Evolutionary conservation across 30 jellyfish, hydroid and myxozoan genomes (phyloP).

Genomic region (Turritopsis rubra): DNA sequence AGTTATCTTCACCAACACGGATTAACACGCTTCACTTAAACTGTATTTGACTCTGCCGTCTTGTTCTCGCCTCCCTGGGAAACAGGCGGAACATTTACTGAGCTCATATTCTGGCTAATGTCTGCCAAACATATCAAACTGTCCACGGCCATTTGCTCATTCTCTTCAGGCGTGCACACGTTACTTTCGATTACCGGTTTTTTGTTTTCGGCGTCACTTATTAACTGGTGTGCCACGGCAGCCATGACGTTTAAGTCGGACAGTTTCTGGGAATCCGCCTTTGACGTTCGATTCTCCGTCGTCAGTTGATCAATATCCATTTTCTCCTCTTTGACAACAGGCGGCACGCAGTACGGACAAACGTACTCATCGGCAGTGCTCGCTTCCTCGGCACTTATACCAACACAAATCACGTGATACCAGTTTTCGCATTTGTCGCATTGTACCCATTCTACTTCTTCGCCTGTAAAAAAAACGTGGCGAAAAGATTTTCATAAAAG

Average conservation of each 20-base stretch:
- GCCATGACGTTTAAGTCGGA: slow-evolving; percentile 31
- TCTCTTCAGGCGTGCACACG: background rate
- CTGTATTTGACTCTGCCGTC: background rate
- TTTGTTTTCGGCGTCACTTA: background rate
- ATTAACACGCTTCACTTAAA: background rate
- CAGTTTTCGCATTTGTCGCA: slow-evolving; percentile 93
- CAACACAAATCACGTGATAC: slow-evolving; percentile 92
- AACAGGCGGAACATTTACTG: slow-evolving; percentile 6
- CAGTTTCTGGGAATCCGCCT: background rate
- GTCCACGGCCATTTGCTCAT: slow-evolving; percentile 9
- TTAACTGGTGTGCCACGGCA: slow-evolving; percentile 26
- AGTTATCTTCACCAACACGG: no score
- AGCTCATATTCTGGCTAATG: slow-evolving; percentile 13
- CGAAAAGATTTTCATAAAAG: background rate
- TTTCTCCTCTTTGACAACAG: background rate
- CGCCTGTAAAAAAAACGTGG: slow-evolving; percentile 48
- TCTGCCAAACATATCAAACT: slow-evolving; percentile 31
- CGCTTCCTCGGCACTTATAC: slow-evolving; percentile 96
- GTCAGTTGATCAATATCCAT: background rate
- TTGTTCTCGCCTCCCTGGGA: background rate
- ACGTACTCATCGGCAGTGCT: slow-evolving; percentile 79
- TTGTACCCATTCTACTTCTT: slow-evolving; percentile 98
- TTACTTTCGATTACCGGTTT: background rate
- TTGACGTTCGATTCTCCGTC: background rate
- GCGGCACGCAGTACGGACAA: slow-evolving; percentile 57